Evolutionary conservation across 2,888 invertebrate genomes (phyloP).

Genomic region (Drosophila vallismaia): DNA sequence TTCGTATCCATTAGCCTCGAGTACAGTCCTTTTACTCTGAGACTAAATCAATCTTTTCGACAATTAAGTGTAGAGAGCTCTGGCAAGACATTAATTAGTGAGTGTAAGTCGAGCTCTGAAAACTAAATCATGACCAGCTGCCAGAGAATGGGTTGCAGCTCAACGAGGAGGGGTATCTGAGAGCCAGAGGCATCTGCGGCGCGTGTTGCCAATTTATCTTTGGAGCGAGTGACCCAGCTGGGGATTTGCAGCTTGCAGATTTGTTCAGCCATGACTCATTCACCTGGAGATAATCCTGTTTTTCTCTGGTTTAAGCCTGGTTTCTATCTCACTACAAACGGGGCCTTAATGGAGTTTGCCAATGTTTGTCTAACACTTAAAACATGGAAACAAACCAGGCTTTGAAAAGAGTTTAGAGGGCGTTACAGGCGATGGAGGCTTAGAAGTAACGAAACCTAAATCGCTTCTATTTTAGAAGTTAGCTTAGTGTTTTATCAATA

Average conservation of each 20-base stretch:
- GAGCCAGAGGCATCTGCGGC: constrained; percentile 47
- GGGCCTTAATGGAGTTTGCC: constrained; percentile 14
- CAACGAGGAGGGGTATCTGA: not conserved
- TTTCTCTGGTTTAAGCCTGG: constrained; percentile 41
- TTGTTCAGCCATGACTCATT: constrained; percentile 60
- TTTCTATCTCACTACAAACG: constrained; percentile 17
- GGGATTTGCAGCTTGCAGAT: constrained; percentile 50
- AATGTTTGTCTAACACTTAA: constrained; percentile 8
- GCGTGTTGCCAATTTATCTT: constrained; percentile 77
- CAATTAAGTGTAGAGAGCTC: constrained; percentile 58
- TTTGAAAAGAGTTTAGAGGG: not conserved
- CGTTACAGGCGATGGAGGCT: too few relatives aligned
- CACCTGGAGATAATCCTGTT: constrained; percentile 61
- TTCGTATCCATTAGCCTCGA: constrained; percentile 57
- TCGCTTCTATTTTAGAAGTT: not conserved
- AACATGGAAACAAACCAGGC: not conserved
- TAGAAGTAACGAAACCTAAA: not conserved
- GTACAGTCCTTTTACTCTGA: constrained; percentile 22
- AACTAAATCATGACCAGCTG: constrained; percentile 27
- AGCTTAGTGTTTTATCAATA: not conserved
- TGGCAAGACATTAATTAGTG: constrained; percentile 58
- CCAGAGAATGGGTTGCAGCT: constrained; percentile 7
- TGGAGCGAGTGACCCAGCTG: constrained; percentile 50
- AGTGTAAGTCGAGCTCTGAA: constrained; percentile 22
- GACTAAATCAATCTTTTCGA: constrained; percentile 63